Conservation (phyloP, 2,113 vertebrate genomes). For the Romanogobio albipinnatus region DNA sequence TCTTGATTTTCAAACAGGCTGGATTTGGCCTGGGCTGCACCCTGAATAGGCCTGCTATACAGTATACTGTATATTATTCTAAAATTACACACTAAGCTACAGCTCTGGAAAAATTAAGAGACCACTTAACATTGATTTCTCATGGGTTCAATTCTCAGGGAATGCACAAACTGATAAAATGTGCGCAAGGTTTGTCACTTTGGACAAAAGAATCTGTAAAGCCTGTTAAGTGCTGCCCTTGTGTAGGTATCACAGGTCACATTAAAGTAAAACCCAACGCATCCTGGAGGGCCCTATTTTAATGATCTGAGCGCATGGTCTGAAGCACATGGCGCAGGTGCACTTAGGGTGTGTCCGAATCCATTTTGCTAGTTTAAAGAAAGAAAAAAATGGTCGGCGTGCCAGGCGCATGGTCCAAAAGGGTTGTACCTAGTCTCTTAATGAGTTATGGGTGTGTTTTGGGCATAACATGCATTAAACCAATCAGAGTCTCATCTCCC, state of each 20-base stretch:
- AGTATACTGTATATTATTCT: not conserved
- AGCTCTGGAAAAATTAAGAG: too few relatives aligned
- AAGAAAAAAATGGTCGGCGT: too few relatives aligned
- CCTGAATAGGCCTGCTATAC: not conserved
- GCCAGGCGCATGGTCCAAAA: too few relatives aligned
- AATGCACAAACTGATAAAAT: not conserved
- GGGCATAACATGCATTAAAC: too few relatives aligned
- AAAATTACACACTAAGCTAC: not conserved
- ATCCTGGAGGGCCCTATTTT: not conserved
- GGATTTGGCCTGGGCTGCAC: not conserved
- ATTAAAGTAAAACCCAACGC: not conserved
- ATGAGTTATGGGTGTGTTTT: too few relatives aligned
- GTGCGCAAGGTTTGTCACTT: not conserved
- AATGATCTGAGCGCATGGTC: too few relatives aligned
- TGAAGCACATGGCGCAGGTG: too few relatives aligned
- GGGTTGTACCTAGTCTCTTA: too few relatives aligned
- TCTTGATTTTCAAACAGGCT: not conserved
- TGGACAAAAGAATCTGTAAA: not conserved
- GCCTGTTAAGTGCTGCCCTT: not conserved
- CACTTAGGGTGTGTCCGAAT: too few relatives aligned
- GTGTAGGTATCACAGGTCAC: not conserved
- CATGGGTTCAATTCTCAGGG: not conserved
- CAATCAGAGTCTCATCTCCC: too few relatives aligned
- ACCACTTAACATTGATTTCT: too few relatives aligned
- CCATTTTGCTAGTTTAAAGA: too few relatives aligned